Evolutionary conservation across 2,113 vertebrate genomes (phyloP).

Genomic region (Penelope pileata): DNA sequence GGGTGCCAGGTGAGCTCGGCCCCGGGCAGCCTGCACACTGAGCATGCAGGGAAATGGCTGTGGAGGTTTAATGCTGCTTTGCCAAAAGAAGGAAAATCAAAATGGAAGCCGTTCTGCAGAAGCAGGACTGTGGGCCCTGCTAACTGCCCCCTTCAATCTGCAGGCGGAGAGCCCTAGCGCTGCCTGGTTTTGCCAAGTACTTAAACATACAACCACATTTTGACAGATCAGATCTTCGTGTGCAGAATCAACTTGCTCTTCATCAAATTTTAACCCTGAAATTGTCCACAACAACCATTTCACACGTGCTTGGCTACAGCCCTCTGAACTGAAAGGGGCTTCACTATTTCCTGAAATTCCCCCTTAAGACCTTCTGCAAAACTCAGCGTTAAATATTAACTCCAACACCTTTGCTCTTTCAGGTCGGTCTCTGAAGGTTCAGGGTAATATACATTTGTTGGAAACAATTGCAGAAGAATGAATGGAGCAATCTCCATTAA

Average conservation of each 20-base stretch:
- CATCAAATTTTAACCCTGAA: background rate
- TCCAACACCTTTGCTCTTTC: background rate
- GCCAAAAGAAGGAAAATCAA: background rate
- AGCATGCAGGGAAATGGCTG: no score
- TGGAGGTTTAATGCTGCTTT: background rate
- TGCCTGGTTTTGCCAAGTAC: background rate
- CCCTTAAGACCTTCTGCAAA: background rate
- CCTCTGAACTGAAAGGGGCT: background rate
- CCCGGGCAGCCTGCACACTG: no score
- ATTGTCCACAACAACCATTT: background rate
- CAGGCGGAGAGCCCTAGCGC: background rate
- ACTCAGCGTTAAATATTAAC: conserved; percentile 20
- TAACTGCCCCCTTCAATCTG: background rate
- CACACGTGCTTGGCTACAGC: background rate
- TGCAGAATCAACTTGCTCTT: background rate
- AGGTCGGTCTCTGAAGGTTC: background rate
- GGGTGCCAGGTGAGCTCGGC: no score
- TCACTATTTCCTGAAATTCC: background rate
- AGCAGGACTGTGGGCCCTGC: background rate
- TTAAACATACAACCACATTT: background rate
- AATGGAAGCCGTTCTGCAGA: background rate
- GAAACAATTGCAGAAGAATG: background rate
- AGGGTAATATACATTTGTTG: background rate
- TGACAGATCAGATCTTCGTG: background rate
- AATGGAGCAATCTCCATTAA: background rate